Percentiles rank a stretch among this genome's conserved stretches.
phyloP scores from a whole-genome alignment of 2,797 vertebrate genomes.

The Circus cinereus region DNA sequence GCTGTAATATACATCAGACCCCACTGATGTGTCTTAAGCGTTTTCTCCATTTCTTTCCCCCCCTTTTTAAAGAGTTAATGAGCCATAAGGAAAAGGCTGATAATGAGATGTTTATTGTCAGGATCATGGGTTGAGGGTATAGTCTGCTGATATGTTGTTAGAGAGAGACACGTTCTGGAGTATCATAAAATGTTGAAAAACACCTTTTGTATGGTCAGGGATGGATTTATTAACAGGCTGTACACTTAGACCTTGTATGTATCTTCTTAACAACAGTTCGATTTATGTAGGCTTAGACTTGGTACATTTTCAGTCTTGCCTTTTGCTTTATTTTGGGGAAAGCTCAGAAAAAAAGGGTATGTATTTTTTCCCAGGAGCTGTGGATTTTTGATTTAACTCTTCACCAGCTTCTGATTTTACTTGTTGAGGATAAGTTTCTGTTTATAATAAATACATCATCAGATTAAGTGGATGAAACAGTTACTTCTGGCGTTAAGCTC shows the following conservation, averaged over 20 bases:
- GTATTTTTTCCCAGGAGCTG: neutral
- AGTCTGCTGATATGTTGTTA: neutral
- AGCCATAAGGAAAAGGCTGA: conserved; percentile 19
- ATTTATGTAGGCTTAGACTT: neutral
- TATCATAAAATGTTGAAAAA: neutral
- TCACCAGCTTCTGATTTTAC: neutral
- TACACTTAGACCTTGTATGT: neutral
- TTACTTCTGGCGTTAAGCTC: neutral
- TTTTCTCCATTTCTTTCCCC: neutral
- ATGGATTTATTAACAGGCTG: conserved; percentile 17
- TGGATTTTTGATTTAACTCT: neutral
- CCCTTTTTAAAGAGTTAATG: neutral
- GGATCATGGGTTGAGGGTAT: neutral
- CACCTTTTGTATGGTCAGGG: neutral
- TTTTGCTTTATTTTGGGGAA: neutral
- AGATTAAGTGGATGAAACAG: neutral
- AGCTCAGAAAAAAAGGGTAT: neutral
- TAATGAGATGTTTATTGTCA: conserved; percentile 18
- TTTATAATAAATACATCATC: neutral
- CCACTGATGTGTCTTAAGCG: neutral
- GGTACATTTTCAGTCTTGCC: neutral
- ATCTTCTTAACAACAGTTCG: neutral
- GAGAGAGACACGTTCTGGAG: neutral
- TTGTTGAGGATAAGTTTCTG: neutral
- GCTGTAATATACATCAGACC: neutral